Conservation (phyloP, 2,113 vertebrate genomes). For the Cyprinodon variegatus region DNA sequence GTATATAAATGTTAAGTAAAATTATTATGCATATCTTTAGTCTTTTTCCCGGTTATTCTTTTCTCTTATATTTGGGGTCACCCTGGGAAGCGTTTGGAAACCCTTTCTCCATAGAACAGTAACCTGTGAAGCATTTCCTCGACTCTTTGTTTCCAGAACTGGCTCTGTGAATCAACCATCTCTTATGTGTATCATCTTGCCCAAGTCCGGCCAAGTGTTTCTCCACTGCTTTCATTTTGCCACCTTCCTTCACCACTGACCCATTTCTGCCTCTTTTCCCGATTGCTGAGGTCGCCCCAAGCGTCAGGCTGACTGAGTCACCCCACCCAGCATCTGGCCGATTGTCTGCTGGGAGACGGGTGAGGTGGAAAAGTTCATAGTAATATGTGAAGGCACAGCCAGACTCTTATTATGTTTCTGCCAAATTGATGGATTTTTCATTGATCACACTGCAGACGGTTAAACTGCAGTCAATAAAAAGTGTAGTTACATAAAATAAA, state of each 20-base stretch:
- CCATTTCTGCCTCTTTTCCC: conserved; percentile 57
- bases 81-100: too few species aligned
- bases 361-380: conserved; percentile 30
- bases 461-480: not conserved
- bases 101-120: not conserved
- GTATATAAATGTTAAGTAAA: too few species aligned
- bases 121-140: not conserved
- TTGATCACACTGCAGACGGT: not conserved
- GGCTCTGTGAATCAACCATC: not conserved
- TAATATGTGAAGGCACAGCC: conserved; percentile 39
- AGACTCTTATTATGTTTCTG: not conserved
- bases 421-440: not conserved
- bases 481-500: not conserved
- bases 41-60: too few species aligned
- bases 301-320: conserved; percentile 51
- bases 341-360: conserved; percentile 32
- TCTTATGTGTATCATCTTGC: too few species aligned
- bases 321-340: conserved; percentile 48
- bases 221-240: conserved; percentile 53
- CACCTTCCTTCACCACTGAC: conserved; percentile 43
- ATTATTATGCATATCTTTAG: too few species aligned
- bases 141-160: not conserved
- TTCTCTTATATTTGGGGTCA: too few species aligned
- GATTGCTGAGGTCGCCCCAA: conserved; percentile 29
- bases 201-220: not conserved